Evolutionary conservation across 2,113 vertebrate species (phyloP).

Genomic region (Periophthalmodon schlosseri): DNA sequence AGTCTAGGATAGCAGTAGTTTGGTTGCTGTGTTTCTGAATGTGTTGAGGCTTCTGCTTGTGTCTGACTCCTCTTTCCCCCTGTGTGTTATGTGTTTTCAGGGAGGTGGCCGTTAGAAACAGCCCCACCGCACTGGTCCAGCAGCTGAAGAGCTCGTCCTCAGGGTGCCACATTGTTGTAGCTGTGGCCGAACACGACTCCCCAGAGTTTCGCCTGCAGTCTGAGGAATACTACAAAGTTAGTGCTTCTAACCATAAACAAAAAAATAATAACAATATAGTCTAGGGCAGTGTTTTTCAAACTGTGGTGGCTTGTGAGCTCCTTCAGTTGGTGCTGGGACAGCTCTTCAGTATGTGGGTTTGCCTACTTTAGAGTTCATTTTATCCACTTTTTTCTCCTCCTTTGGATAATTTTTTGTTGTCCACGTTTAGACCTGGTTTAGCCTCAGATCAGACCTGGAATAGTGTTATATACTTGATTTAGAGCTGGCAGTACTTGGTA

Average conservation of each 20-base stretch:
- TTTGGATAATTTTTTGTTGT: too few relatives aligned
- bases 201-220: conserved; percentile 88
- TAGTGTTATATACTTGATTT: too few relatives aligned
- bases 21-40: conserved; percentile 9
- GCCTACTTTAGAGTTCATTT: too few relatives aligned
- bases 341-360: too few relatives aligned
- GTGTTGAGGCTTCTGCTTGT: conserved; percentile 10
- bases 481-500: too few relatives aligned
- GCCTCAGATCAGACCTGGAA: too few relatives aligned
- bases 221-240: conserved; percentile 83
- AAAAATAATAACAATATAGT: not conserved
- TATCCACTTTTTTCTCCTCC: too few relatives aligned
- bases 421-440: too few relatives aligned
- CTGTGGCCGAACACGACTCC: conserved; percentile 86
- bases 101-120: conserved; percentile 86
- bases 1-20: not conserved
- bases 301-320: too few relatives aligned
- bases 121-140: conserved; percentile 78
- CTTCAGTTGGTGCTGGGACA: too few relatives aligned
- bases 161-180: conserved; percentile 77
- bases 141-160: conserved; percentile 36
- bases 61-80: conserved; percentile 32
- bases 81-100: conserved; percentile 68
- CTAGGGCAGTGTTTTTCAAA: too few relatives aligned
- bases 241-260: conserved; percentile 1